Percentiles rank a stretch among this genome's conserved stretches.
phyloP scores from a whole-genome alignment of 2,888 invertebrate species.

The Apodemia hepburni region DNA sequence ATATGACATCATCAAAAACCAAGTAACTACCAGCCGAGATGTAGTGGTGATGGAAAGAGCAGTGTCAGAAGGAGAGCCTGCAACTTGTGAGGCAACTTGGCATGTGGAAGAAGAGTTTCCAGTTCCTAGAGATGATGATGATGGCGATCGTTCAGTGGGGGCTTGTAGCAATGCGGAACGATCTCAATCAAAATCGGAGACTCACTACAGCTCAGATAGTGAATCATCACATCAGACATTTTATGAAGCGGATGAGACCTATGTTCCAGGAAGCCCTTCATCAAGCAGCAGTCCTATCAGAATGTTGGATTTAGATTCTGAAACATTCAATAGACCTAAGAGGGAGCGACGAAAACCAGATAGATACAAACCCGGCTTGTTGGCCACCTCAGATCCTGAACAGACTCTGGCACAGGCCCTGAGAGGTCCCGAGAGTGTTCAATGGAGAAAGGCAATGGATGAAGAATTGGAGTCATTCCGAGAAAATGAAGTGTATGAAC shows the following conservation, averaged over 20 bases:
- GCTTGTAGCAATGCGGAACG: background rate
- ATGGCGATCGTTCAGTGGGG: background rate
- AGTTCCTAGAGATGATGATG: background rate
- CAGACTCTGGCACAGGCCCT: too few species aligned
- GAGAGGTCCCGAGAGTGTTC: too few species aligned
- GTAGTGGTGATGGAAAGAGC: too few species aligned
- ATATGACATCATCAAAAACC: too few species aligned
- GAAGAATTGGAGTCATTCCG: too few species aligned
- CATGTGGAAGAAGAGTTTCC: too few species aligned
- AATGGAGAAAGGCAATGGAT: too few species aligned
- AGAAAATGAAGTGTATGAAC: too few species aligned
- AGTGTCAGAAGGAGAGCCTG: too few species aligned
- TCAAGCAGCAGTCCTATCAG: background rate
- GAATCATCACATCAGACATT: background rate
- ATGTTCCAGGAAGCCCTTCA: constrained; percentile 10
- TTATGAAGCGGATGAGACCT: constrained; percentile 1
- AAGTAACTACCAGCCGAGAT: too few species aligned
- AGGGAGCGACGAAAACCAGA: background rate
- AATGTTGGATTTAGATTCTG: background rate
- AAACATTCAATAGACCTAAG: background rate
- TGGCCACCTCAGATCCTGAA: background rate
- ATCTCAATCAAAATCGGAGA: background rate
- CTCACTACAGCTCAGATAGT: background rate
- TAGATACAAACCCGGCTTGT: background rate
- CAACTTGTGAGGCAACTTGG: too few species aligned